Base-by-base conservation (phyloP, 2,797 vertebrate genomes). In the Pangasius sanitwongsei region DNA sequence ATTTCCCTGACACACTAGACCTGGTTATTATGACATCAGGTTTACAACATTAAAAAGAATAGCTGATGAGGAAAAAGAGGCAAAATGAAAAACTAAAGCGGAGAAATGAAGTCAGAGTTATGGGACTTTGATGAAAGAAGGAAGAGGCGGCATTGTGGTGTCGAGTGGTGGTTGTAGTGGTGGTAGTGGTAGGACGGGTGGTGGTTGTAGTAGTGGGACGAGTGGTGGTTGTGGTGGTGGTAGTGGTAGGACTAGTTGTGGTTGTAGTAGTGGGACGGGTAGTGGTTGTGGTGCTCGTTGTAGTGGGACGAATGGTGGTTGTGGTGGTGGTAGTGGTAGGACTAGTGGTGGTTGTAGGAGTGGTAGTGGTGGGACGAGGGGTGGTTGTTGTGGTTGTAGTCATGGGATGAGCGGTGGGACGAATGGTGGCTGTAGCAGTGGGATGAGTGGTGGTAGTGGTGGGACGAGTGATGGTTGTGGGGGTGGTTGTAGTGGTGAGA, bases 61-160 rank as follows among this genome's bases (percentile, higher is more conserved):
- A 23, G 55, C 15, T 80, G n/a, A 18, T 55, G n/a, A 59, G 31
- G 20, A 81, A 81, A 57, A 59, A 59, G 55, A 81, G 20, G 53
- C 9, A 12, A 59, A 81, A 59, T 37, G 78, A 81, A 23, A 59
- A 9, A 81, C 8, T 23, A 37, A 20, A 23, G 31, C 18, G 13
- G 31, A 59, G n/a, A 59, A 81, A 59, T 34, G 78, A 81, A 37
- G 4, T 81, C 55, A 37, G 78, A 23, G 31, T 59, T 12, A 81
- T 57, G 3, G 53, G 18, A 57, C 7, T 13, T 37, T 81, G 78
- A 13, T 59, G 9, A 81, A 59, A 37, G 31, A 81, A 57, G 37
- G 78, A 81, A 81, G 78, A 6, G 9, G 78, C 78, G 5, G 53
- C 78, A 59, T 81, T 81, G 78, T 81, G 78, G n/a, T 77, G 41